Evolutionary conservation across 2,888 invertebrate genomes (phyloP).

Genomic region (Hyalella azteca): DNA sequence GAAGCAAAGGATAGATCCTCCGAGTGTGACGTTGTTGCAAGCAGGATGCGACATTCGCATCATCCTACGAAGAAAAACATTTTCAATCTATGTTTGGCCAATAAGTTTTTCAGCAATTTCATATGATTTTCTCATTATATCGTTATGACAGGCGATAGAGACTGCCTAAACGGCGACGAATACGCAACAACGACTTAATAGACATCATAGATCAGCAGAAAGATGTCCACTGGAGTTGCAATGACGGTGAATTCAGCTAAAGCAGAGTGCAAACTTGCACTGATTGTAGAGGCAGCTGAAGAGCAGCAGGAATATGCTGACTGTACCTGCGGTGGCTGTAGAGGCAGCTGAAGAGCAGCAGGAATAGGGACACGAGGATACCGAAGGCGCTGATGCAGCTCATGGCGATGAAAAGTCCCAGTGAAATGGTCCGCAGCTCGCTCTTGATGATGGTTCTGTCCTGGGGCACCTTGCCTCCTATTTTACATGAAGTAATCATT

Average conservation of each 20-base stretch:
- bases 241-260: too few relatives aligned
- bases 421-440: slow-evolving; percentile 79
- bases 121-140: too few relatives aligned
- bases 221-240: too few relatives aligned
- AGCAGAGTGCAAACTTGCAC: too few relatives aligned
- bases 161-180: too few relatives aligned
- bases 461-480: slow-evolving; percentile 88
- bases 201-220: too few relatives aligned
- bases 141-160: too few relatives aligned
- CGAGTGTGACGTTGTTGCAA: slow-evolving; percentile 94
- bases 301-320: too few relatives aligned
- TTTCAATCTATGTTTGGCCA: too few relatives aligned
- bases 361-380: slow-evolving; percentile 79
- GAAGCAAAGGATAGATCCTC: slow-evolving; percentile 91
- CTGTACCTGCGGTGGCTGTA: slow-evolving; percentile 91
- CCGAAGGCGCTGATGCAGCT: slow-evolving; percentile 87
- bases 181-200: too few relatives aligned
- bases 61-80: slow-evolving; percentile 71
- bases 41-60: slow-evolving; percentile 96
- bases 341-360: slow-evolving; percentile 91
- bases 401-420: slow-evolving; percentile 92
- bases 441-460: slow-evolving; percentile 89
- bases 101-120: too few relatives aligned
- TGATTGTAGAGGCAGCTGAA: slow-evolving; percentile 91
- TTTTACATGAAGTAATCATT: too few relatives aligned